phyloP scores from a whole-genome alignment of 2,113 vertebrate species.

The Myocastor coypus region DNA sequence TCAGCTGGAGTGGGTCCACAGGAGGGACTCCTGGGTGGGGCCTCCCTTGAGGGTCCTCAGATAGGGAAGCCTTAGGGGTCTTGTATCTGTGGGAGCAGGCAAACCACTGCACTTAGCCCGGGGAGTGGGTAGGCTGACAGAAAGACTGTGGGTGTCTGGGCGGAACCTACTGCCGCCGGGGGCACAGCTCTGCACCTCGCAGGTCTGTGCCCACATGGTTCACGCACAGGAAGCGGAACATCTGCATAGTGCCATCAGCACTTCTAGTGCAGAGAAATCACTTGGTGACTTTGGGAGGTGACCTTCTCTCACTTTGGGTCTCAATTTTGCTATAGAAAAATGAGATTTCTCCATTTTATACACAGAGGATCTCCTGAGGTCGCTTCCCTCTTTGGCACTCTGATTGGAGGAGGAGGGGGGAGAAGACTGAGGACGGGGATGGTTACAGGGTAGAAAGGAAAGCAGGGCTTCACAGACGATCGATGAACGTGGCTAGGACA shows the following conservation, averaged over 20 bases:
- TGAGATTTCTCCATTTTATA: not conserved
- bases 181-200: not conserved
- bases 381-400: not conserved
- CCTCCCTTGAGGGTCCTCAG: not conserved
- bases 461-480: not conserved
- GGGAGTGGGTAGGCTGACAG: not conserved
- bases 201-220: too few relatives aligned
- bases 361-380: not conserved
- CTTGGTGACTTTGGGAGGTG: not conserved
- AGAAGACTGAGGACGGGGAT: not conserved
- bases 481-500: not conserved
- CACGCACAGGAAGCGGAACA: not conserved
- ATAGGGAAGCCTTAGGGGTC: not conserved
- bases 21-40: not conserved
- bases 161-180: not conserved
- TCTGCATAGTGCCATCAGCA: accelerated
- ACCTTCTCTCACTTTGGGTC: not conserved
- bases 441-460: not conserved
- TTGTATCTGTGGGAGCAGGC: not conserved
- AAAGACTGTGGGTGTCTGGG: not conserved
- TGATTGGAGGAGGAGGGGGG: not conserved
- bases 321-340: conserved; percentile 5
- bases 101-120: not conserved
- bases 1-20: not conserved
- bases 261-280: not conserved